Evolutionary conservation across 2,888 invertebrate genomes (phyloP).

Genomic region (Hemithea aestivaria): DNA sequence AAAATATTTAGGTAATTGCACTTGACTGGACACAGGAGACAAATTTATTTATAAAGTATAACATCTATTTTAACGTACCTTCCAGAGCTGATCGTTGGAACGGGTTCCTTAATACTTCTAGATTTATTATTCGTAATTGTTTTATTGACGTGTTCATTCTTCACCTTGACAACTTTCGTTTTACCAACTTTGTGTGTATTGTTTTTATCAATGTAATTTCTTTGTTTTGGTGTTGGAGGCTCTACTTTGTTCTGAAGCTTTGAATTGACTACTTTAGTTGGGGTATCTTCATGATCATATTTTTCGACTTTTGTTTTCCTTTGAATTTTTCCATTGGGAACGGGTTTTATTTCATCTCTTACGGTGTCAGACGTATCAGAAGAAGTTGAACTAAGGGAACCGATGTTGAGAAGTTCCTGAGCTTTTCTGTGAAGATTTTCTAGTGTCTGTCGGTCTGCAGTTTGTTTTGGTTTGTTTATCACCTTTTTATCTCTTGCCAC

Average conservation of each 20-base stretch:
- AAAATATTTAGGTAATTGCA: too few relatives aligned
- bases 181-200: constrained; percentile 10
- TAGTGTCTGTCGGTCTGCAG: constrained; percentile 45
- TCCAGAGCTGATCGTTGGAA: constrained; percentile 8
- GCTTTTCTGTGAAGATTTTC: constrained; percentile 65
- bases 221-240: constrained; percentile 10
- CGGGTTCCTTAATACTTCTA: constrained; percentile 13
- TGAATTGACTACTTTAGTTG: constrained; percentile 5
- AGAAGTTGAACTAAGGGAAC: constrained; percentile 52
- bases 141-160: too few relatives aligned
- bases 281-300: constrained; percentile 5
- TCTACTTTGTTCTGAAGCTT: constrained; percentile 14
- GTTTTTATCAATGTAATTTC: constrained; percentile 8
- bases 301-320: constrained; percentile 5
- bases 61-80: too few relatives aligned
- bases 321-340: constrained; percentile 21
- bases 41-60: too few relatives aligned
- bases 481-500: constrained; percentile 21
- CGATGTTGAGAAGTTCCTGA: constrained; percentile 59
- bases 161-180: constrained; percentile 13
- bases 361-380: constrained; percentile 48
- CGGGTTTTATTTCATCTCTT: constrained; percentile 30
- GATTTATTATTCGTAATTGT: too few relatives aligned
- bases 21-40: too few relatives aligned
- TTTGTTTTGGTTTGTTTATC: constrained; percentile 32